Conservation (phyloP, 2,888 invertebrate genomes). For the Schrankia costaestrigalis region DNA sequence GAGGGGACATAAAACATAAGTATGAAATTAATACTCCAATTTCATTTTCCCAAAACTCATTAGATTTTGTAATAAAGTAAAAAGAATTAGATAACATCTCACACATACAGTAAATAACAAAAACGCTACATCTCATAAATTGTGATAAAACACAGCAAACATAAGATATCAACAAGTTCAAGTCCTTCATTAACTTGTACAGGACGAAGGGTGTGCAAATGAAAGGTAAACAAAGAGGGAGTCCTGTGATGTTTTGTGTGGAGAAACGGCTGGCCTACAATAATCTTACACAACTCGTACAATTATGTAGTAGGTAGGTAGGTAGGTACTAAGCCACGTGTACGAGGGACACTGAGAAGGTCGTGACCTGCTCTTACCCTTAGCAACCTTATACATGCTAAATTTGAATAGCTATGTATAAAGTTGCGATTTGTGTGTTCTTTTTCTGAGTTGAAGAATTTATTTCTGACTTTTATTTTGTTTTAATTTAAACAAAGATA, state of each 20-base stretch:
- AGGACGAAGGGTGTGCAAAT: slow-evolving; percentile 38
- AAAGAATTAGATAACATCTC: too few species aligned
- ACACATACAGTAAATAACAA: too few species aligned
- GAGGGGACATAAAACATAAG: too few species aligned
- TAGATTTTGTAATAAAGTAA: too few species aligned
- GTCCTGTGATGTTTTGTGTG: slow-evolving; percentile 15
- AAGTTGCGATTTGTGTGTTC: slow-evolving; percentile 17
- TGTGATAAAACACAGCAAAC: too few species aligned
- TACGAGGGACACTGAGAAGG: slow-evolving; percentile 38
- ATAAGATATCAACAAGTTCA: slow-evolving; percentile 22
- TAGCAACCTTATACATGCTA: slow-evolving; percentile 37
- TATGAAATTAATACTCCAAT: too few species aligned
- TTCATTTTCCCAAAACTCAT: too few species aligned
- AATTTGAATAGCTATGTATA: slow-evolving; percentile 31
- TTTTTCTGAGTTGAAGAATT: too few species aligned
- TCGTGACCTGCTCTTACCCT: slow-evolving; percentile 41
- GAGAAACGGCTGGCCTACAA: slow-evolving; percentile 20
- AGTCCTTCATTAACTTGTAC: slow-evolving; percentile 28
- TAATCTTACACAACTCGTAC: slow-evolving; percentile 32
- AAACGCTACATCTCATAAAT: too few species aligned
- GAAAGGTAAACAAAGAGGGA: slow-evolving; percentile 46
- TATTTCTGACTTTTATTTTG: too few species aligned
- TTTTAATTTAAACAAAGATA: too few species aligned
- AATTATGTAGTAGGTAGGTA: slow-evolving; percentile 29
- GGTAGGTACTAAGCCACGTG: slow-evolving; percentile 37